A percentile compares a stretch with the other conserved stretches of the same genome.
These are phyloP conservation scores for Dioctria linearis DNA, from an alignment of 2,888 invertebrate genomes.

Conservation along the genomic window DNA sequence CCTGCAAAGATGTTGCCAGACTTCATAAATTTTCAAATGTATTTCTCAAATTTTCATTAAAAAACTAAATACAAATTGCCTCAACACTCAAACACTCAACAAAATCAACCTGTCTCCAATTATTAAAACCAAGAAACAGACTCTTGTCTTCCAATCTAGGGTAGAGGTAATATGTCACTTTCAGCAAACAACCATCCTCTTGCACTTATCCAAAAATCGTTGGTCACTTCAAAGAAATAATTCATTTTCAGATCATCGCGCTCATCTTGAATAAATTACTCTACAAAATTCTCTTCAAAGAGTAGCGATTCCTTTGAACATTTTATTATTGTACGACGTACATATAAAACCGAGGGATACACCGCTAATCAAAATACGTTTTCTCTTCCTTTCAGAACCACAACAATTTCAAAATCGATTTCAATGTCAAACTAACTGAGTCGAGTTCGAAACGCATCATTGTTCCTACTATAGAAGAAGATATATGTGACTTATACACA, in stretches of 20 bases:
- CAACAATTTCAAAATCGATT: constrained; percentile 22
- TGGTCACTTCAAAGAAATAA: constrained; percentile 56
- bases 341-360: no score
- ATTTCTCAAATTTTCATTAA: no score
- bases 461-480: background rate
- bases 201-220: background rate
- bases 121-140: no score
- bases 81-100: no score
- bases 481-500: no score
- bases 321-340: no score
- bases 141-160: no score
- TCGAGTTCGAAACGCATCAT: background rate
- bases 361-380: no score
- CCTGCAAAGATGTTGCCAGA: no score
- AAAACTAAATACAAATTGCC: no score
- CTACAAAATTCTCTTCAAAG: constrained; percentile 5
- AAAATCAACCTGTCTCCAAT: no score
- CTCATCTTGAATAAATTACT: background rate
- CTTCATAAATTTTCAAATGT: no score
- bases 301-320: background rate
- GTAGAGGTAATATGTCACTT: background rate
- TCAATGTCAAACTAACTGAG: constrained; percentile 8
- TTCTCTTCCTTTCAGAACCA: background rate
- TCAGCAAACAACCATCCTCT: background rate
- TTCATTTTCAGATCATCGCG: background rate